A percentile compares a stretch with the other conserved stretches of the same genome.
phyloP scores from a whole-genome alignment of 2,797 vertebrate genomes.

The Mus minutoides region DNA sequence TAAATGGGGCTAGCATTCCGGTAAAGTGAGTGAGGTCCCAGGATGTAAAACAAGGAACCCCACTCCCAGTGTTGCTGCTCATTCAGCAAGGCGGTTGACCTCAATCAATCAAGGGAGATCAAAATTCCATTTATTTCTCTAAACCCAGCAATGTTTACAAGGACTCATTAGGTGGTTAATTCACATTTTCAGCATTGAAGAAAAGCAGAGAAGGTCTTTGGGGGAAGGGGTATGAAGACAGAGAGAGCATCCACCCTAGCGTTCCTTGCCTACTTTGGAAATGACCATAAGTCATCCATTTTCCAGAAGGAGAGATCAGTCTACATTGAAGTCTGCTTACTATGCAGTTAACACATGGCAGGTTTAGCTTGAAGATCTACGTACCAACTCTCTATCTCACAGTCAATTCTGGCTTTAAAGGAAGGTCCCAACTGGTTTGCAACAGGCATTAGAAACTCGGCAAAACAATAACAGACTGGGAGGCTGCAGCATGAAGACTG shows the following conservation, averaged over 20 bases:
- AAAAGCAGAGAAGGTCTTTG: not conserved
- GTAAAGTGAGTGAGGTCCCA: not conserved
- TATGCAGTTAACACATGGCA: not conserved
- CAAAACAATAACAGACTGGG: not conserved
- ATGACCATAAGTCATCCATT: not conserved
- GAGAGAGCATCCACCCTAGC: not conserved
- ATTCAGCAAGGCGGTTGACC: not conserved
- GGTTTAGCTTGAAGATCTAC: constrained; percentile 12
- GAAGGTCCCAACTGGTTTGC: not conserved
- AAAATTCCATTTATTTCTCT: constrained; percentile 30
- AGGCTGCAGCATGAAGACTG: not conserved
- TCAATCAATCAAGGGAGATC: not conserved
- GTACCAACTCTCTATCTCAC: not conserved
- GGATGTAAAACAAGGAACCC: not conserved
- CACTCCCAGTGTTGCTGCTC: not conserved
- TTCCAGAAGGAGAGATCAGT: not conserved
- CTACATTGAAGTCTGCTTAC: not conserved
- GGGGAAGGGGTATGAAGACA: too few relatives aligned
- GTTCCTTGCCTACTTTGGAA: not conserved
- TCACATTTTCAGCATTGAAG: not conserved
- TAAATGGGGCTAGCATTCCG: not conserved
- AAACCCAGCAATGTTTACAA: not conserved
- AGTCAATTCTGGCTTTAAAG: not conserved
- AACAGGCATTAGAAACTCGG: not conserved
- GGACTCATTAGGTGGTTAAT: not conserved